A percentile compares a stretch with the other conserved stretches of the same genome.
phyloP scores from a whole-genome alignment of 2,797 vertebrate species.

The Rhodeus uyekii region DNA sequence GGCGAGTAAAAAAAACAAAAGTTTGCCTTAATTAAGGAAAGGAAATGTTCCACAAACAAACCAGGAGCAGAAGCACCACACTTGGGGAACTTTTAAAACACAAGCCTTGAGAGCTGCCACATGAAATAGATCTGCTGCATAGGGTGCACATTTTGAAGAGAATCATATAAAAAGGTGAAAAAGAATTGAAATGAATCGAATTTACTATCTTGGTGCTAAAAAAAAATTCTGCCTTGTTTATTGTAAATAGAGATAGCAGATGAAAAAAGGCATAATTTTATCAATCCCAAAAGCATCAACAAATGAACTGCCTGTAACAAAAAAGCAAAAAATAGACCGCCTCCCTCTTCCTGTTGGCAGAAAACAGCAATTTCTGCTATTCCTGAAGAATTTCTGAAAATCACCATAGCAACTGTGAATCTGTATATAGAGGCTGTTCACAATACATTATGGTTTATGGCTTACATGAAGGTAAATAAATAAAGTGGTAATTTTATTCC shows the following conservation, averaged over 20 bases:
- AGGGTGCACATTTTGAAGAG: neutral
- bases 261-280: neutral
- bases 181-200: neutral
- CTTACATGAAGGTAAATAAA: conserved; percentile 44
- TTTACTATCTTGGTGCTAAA: neutral
- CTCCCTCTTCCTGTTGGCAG: conserved; percentile 18
- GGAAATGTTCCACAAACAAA: conserved; percentile 62
- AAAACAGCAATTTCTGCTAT: conserved; percentile 38
- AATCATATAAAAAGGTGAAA: neutral
- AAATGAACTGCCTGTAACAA: neutral
- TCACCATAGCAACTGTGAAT: conserved; percentile 58
- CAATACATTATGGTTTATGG: conserved; percentile 22
- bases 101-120: neutral
- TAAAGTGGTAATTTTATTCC: neutral
- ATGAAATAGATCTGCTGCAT: neutral
- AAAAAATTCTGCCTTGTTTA: conserved; percentile 2
- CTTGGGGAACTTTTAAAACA: conserved; percentile 40
- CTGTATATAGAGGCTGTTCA: conserved; percentile 40
- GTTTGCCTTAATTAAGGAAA: conserved; percentile 64
- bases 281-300: conserved; percentile 16
- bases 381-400: conserved; percentile 47
- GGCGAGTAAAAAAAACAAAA: conserved; percentile 62
- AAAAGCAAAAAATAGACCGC: conserved; percentile 10
- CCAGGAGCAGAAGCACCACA: conserved; percentile 60
- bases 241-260: neutral